Evolutionary conservation across 2,888 invertebrate genomes (phyloP).

Genomic region (Ptilodon capucinus): DNA sequence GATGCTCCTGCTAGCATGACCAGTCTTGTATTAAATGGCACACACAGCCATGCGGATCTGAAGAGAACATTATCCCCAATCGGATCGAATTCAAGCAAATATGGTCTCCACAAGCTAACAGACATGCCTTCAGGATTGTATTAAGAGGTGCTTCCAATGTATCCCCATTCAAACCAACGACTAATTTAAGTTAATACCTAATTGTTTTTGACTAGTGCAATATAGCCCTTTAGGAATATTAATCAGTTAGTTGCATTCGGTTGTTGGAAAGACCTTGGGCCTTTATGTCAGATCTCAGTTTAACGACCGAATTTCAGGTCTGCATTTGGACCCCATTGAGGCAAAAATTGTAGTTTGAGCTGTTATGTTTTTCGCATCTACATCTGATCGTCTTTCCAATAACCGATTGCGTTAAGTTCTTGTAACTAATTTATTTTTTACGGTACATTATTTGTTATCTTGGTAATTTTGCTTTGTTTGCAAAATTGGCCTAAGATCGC

Average conservation of each 20-base stretch:
- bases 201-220: slow-evolving; percentile 74
- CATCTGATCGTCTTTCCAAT: slow-evolving; percentile 19
- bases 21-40: slow-evolving; percentile 69
- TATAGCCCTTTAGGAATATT: slow-evolving; percentile 54
- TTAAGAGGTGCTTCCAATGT: slow-evolving; percentile 53
- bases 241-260: slow-evolving; percentile 14
- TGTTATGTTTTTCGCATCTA: not conserved
- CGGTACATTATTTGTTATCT: slow-evolving; percentile 49
- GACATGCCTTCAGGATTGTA: slow-evolving; percentile 89
- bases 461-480: slow-evolving; percentile 75
- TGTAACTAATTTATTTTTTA: slow-evolving; percentile 33
- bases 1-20: slow-evolving; percentile 78
- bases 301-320: no score
- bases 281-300: not conserved
- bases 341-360: no score
- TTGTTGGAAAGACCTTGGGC: slow-evolving; percentile 19
- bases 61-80: slow-evolving; percentile 70
- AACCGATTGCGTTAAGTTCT: slow-evolving; percentile 13
- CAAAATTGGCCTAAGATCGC: slow-evolving; percentile 80
- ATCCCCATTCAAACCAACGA: slow-evolving; percentile 72
- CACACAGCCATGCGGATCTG: slow-evolving; percentile 72
- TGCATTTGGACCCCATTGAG: no score
- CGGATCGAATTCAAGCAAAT: slow-evolving; percentile 57
- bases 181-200: slow-evolving; percentile 74
- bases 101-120: slow-evolving; percentile 84